phyloP scores from a whole-genome alignment of 2,113 vertebrate species.

The Syngnathus typhle region DNA sequence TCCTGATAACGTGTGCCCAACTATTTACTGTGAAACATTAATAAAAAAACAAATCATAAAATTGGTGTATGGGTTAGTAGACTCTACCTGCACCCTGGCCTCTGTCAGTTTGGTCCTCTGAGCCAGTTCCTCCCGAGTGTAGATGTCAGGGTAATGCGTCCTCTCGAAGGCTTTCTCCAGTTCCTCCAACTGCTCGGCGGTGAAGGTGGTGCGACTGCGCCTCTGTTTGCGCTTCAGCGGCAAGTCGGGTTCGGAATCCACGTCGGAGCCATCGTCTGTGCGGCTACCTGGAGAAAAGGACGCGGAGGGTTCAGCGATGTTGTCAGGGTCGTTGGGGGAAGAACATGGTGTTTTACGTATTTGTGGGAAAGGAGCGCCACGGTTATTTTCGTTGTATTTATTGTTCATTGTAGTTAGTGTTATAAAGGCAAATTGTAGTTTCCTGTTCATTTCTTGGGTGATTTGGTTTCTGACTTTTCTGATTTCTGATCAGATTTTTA shows the following conservation, averaged over 20 bases:
- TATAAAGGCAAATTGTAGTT: not conserved
- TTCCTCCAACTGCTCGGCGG: constrained; percentile 95
- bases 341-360: constrained; percentile 12
- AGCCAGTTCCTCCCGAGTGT: constrained; percentile 94
- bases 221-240: constrained; percentile 96
- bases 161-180: constrained; percentile 97
- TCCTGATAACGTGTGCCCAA: not conserved
- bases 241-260: constrained; percentile 93
- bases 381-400: no score
- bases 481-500: no score
- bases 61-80: not conserved
- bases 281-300: constrained; percentile 77
- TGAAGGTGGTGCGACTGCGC: constrained; percentile 95
- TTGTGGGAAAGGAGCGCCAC: not conserved
- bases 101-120: constrained; percentile 97
- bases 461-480: no score
- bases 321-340: not conserved
- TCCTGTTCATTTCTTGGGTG: no score
- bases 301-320: not conserved
- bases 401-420: no score
- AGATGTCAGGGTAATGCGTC: constrained; percentile 98
- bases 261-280: constrained; percentile 90
- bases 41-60: not conserved
- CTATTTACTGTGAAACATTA: not conserved
- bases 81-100: constrained; percentile 88